phyloP scores from a whole-genome alignment of 2,797 vertebrate genomes.

The Moxostoma hubbsi region DNA sequence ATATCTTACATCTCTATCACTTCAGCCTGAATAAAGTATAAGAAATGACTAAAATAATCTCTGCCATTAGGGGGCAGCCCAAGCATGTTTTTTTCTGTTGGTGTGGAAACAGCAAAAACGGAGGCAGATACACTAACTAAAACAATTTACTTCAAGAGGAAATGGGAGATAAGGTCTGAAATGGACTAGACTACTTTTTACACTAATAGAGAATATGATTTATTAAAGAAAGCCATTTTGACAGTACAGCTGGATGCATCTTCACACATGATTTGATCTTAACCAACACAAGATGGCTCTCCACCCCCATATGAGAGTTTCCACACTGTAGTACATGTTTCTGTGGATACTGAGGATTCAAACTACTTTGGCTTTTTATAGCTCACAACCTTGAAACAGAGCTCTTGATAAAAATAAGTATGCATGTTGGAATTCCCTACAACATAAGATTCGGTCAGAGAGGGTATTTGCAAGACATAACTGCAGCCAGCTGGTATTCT shows the following conservation, averaged over 20 bases:
- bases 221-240: neutral
- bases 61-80: conserved; percentile 86
- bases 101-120: conserved; percentile 46
- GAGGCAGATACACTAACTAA: neutral
- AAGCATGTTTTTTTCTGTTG: conserved; percentile 77
- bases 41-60: conserved; percentile 65
- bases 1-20: too few species aligned
- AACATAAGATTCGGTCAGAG: neutral
- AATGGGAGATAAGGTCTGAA: neutral
- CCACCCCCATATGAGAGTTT: conserved; percentile 54
- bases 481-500: neutral
- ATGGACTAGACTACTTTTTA: neutral
- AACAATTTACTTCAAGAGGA: neutral
- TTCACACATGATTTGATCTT: conserved; percentile 37
- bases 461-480: neutral
- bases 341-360: conserved; percentile 30
- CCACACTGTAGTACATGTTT: conserved; percentile 15
- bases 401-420: conserved; percentile 25
- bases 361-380: neutral
- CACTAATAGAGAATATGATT: neutral
- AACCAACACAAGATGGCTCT: conserved; percentile 63
- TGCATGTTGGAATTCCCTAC: neutral
- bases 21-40: conserved; percentile 24
- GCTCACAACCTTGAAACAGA: conserved; percentile 13
- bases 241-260: neutral